Conservation (phyloP, 2,888 invertebrate genomes). For the Stenodema calcarata region DNA sequence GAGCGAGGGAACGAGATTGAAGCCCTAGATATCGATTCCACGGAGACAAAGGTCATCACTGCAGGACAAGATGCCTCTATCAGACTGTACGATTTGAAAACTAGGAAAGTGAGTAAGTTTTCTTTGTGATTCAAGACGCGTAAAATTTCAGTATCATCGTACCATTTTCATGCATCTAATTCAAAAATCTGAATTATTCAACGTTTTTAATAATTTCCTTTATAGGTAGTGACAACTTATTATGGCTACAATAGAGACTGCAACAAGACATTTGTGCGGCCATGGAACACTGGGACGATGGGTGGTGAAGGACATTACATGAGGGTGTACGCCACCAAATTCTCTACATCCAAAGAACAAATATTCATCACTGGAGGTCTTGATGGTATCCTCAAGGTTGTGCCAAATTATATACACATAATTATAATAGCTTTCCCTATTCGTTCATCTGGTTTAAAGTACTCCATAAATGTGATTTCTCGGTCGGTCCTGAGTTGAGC, state of each 20-base stretch:
- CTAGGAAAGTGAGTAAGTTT: constrained; percentile 35
- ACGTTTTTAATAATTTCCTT: too few relatives aligned
- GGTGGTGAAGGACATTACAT: constrained; percentile 27
- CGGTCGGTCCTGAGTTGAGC: too few relatives aligned
- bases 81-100: constrained; percentile 24
- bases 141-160: too few relatives aligned
- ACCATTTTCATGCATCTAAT: too few relatives aligned
- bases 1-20: constrained; percentile 32
- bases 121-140: neutral
- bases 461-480: too few relatives aligned
- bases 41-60: constrained; percentile 26
- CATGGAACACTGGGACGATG: constrained; percentile 4
- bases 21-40: constrained; percentile 20
- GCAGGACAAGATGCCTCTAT: constrained; percentile 35
- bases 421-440: too few relatives aligned
- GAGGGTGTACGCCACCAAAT: constrained; percentile 22
- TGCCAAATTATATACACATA: too few relatives aligned
- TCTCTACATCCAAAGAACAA: neutral
- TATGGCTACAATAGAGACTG: constrained; percentile 33
- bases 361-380: constrained; percentile 34
- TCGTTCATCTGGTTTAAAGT: too few relatives aligned
- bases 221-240: constrained; percentile 1
- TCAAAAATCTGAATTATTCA: neutral
- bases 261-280: constrained; percentile 2
- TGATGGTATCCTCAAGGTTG: constrained; percentile 16